A percentile compares a stretch with the other conserved stretches of the same genome.
phyloP scores from a whole-genome alignment of 2,113 vertebrate genomes.

The Rhagologus leucostigma region DNA sequence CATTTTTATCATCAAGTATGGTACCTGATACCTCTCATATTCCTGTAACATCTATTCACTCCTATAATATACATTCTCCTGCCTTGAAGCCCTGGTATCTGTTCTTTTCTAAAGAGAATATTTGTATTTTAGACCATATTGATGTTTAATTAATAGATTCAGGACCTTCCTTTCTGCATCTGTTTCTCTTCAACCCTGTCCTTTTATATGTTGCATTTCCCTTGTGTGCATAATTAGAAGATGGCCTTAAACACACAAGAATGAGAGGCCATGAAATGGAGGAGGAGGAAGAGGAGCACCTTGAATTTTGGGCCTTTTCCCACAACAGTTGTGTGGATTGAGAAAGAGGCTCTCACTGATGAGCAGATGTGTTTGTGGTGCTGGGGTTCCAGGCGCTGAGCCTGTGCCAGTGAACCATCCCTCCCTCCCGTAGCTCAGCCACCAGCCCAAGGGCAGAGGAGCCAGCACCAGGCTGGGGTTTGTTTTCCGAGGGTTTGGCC shows the following conservation, averaged over 20 bases:
- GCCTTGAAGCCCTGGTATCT: neutral
- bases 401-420: rapidly evolving
- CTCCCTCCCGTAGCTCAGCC: rapidly evolving
- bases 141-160: neutral
- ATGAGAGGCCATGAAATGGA: rapidly evolving
- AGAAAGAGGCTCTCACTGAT: rapidly evolving
- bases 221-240: neutral
- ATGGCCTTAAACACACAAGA: neutral
- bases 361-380: neutral
- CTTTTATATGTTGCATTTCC: neutral
- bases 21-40: too few relatives aligned
- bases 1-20: rapidly evolving
- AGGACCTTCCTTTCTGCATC: neutral
- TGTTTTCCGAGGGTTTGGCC: neutral
- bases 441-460: rapidly evolving
- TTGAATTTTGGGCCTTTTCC: neutral
- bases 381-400: neutral
- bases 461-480: rapidly evolving
- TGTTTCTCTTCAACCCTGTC: neutral
- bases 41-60: rapidly evolving
- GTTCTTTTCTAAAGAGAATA: neutral
- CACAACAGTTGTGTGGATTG: rapidly evolving
- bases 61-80: rapidly evolving
- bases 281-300: neutral
- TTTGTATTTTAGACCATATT: neutral